Evolutionary conservation across 2,113 vertebrate genomes (phyloP).

Genomic region (Brachyistius frenatus): DNA sequence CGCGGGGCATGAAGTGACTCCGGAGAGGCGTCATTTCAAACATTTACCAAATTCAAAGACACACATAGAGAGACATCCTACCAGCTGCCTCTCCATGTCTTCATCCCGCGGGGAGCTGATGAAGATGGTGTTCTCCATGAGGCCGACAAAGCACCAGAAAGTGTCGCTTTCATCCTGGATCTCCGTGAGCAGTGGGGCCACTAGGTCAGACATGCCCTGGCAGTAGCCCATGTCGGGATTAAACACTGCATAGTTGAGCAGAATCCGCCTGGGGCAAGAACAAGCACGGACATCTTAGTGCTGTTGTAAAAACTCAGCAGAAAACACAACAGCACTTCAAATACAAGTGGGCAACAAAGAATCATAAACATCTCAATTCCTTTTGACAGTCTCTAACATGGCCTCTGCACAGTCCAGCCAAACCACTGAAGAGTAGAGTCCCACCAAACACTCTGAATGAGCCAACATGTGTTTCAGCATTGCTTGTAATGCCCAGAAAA

Average conservation of each 20-base stretch:
- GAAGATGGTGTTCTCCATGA: slow-evolving; percentile 99
- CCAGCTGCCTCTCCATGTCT: slow-evolving; percentile 98
- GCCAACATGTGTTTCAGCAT: slow-evolving; percentile 54
- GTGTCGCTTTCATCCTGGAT: slow-evolving; percentile 96
- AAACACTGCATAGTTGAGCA: slow-evolving; percentile 96
- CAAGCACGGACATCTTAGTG: slow-evolving; percentile 28
- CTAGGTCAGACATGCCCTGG: slow-evolving; percentile 98
- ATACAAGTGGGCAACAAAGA: not conserved
- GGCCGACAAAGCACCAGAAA: slow-evolving; percentile 98
- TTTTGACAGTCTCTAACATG: slow-evolving; percentile 8
- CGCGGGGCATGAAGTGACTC: too few species aligned
- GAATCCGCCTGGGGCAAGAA: slow-evolving; percentile 86
- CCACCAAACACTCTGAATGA: slow-evolving; percentile 57
- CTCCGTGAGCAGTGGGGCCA: slow-evolving; percentile 95
- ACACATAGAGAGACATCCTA: slow-evolving; percentile 71
- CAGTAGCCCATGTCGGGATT: slow-evolving; percentile 94
- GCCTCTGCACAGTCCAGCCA: slow-evolving; percentile 22
- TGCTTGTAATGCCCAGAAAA: slow-evolving; percentile 50
- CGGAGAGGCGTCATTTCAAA: not conserved
- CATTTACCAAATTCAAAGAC: not conserved
- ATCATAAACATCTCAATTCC: slow-evolving; percentile 12
- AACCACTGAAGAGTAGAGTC: slow-evolving; percentile 44
- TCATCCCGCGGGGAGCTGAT: slow-evolving; percentile 96
- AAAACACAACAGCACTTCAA: not conserved
- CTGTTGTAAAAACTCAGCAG: slow-evolving; percentile 40